phyloP scores from a whole-genome alignment of 2,113 vertebrate genomes.

The Lagopus muta region DNA sequence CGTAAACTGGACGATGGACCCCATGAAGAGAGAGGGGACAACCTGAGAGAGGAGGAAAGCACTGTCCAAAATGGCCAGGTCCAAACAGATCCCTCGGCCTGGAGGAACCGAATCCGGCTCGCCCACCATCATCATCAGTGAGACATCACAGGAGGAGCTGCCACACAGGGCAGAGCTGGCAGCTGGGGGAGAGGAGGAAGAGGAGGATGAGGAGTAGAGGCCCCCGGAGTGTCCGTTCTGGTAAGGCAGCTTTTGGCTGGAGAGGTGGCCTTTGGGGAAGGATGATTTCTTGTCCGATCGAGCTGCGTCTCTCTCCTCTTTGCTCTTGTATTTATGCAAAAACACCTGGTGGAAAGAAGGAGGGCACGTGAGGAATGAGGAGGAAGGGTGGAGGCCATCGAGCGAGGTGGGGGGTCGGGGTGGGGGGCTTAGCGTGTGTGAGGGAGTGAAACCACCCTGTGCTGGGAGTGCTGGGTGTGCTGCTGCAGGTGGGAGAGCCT shows the following conservation, averaged over 20 bases:
- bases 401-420: not conserved
- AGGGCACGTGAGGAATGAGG: not conserved
- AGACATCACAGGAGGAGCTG: conserved; percentile 73
- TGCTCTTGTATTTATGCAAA: conserved; percentile 77
- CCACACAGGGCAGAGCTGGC: conserved; percentile 64
- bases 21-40: conserved; percentile 85
- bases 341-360: conserved; percentile 76
- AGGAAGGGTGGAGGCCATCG: not conserved
- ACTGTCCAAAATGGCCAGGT: conserved; percentile 89
- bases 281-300: conserved; percentile 55
- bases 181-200: not conserved
- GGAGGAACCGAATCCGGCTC: conserved; percentile 52
- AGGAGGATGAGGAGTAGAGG: conserved; percentile 17
- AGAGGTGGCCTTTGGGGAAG: conserved; percentile 60
- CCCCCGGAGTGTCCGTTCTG: conserved; percentile 55
- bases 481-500: not conserved
- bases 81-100: conserved; percentile 84
- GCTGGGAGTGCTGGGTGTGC: not conserved
- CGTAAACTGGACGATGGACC: conserved; percentile 85
- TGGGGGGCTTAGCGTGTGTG: not conserved
- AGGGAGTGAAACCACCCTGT: not conserved
- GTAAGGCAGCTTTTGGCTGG: conserved; percentile 65
- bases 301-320: conserved; percentile 44
- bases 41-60: conserved; percentile 90
- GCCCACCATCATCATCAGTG: conserved; percentile 61